These are phyloP conservation scores for Bothrops jararaca DNA, from an alignment of 2,113 vertebrate genomes.

Conservation along the genomic window DNA sequence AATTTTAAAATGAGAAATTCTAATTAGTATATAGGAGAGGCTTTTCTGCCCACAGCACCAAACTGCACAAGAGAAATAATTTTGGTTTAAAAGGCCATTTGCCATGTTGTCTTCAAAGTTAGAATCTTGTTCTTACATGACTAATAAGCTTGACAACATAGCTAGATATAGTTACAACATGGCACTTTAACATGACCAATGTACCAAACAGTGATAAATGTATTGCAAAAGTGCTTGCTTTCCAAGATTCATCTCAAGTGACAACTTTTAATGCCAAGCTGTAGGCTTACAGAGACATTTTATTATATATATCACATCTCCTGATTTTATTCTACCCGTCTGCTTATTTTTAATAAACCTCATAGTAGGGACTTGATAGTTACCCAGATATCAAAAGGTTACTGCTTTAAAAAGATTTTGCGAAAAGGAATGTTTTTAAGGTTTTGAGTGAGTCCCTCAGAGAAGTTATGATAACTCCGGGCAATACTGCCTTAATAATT, in stretches of 20 bases:
- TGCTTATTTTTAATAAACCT: background rate
- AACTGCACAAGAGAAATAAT: background rate
- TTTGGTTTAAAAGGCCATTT: background rate
- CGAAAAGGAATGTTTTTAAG: background rate
- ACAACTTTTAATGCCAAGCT: background rate
- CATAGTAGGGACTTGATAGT: background rate
- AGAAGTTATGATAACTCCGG: conserved; percentile 20
- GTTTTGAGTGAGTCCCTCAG: background rate
- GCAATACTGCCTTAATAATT: background rate
- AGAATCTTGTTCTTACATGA: background rate
- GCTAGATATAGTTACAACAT: too few species aligned
- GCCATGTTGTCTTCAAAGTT: background rate
- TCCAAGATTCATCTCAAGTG: background rate
- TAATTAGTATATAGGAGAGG: background rate
- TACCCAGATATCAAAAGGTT: conserved; percentile 11
- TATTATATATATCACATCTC: background rate
- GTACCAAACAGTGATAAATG: background rate
- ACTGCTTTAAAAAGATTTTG: background rate
- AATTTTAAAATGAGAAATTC: background rate
- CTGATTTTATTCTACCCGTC: background rate
- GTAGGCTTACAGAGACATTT: background rate
- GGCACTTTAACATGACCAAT: too few species aligned
- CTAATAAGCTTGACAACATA: background rate
- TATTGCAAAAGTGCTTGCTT: background rate
- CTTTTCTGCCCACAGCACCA: background rate